Evolutionary conservation across 2,797 vertebrate species (phyloP).

Genomic region (Mormyrops boulengeri): DNA sequence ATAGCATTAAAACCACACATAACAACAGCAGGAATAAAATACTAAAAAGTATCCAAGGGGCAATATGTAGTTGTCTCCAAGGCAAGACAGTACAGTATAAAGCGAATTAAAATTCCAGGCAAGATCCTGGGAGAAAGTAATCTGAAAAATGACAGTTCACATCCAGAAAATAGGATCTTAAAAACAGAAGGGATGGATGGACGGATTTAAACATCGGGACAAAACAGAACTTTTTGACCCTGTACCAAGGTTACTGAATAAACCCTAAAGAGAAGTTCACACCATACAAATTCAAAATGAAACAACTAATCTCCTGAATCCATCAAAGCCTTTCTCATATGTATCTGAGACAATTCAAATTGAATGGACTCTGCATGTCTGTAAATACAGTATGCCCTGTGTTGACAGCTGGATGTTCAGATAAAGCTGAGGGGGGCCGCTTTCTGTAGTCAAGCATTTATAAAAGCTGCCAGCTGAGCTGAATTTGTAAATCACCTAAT

Average conservation of each 20-base stretch:
- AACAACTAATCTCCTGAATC: background rate
- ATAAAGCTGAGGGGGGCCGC: background rate
- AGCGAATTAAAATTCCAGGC: background rate
- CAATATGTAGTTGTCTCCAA: background rate
- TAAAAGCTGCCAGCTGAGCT: background rate
- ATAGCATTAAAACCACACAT: background rate
- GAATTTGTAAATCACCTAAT: background rate
- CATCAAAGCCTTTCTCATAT: background rate
- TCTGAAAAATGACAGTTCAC: background rate
- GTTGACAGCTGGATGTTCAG: background rate
- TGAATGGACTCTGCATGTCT: background rate
- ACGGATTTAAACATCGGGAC: background rate
- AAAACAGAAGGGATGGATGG: background rate
- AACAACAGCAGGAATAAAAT: background rate
- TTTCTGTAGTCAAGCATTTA: background rate
- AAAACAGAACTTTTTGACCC: background rate
- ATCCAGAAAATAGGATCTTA: slow-evolving; percentile 5
- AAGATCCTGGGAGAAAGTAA: background rate
- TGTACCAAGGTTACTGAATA: background rate
- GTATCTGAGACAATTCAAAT: background rate
- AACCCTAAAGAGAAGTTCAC: background rate
- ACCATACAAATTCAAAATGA: background rate
- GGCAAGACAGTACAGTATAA: background rate
- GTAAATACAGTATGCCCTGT: background rate
- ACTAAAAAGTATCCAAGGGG: background rate